A percentile compares a stretch with the other conserved stretches of the same genome.
These are phyloP conservation scores for Aix galericulata DNA, from an alignment of 2,113 vertebrate genomes.

Conservation along the genomic window DNA sequence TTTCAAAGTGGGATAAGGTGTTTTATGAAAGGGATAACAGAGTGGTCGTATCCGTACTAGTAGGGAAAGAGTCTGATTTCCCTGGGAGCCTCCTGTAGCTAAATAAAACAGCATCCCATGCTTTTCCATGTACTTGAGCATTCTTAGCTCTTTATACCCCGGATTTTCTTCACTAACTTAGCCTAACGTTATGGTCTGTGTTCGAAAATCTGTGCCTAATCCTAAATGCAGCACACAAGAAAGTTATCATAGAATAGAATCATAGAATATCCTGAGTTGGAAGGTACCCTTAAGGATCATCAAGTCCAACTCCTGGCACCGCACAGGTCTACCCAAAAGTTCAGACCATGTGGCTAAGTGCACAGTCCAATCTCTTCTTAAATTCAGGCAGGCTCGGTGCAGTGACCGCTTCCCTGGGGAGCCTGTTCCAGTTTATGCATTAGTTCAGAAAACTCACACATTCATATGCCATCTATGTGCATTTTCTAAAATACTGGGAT, in stretches of 20 bases:
- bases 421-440: too few species aligned
- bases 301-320: too few species aligned
- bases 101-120: not conserved
- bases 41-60: not conserved
- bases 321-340: too few species aligned
- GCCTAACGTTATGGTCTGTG: not conserved
- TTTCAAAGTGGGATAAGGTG: not conserved
- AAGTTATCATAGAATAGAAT: too few species aligned
- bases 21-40: not conserved
- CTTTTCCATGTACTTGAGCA: not conserved
- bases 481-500: slow-evolving; percentile 15
- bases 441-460: not conserved
- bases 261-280: too few species aligned
- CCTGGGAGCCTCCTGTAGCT: not conserved
- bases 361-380: too few species aligned
- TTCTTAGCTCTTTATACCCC: not conserved
- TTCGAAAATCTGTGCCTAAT: not conserved
- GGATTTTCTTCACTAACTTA: not conserved
- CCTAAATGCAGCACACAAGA: not conserved
- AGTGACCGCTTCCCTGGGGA: too few species aligned
- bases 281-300: too few species aligned
- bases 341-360: too few species aligned
- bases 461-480: not conserved
- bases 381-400: too few species aligned
- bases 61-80: not conserved